A percentile compares a stretch with the other conserved stretches of the same genome.
Evolutionary conservation across 2,888 invertebrate genomes (phyloP).

Genomic region (Acholoe squamosa): DNA sequence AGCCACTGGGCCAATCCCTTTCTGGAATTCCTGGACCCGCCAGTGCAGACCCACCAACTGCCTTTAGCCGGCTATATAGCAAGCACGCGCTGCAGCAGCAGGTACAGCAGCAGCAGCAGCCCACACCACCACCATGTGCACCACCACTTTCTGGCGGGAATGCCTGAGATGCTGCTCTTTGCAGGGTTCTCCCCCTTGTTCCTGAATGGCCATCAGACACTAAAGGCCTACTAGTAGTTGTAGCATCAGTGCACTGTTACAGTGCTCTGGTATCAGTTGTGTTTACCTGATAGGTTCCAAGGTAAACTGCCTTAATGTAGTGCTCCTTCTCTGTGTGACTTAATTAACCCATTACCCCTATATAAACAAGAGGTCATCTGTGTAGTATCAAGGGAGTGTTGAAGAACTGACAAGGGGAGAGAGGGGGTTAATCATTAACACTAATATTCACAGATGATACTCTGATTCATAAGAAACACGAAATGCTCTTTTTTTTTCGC

Average conservation of each 20-base stretch:
- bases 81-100: not conserved
- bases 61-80: not conserved
- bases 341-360: too few species aligned
- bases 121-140: not conserved
- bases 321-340: too few species aligned
- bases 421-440: too few species aligned
- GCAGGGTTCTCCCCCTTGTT: conserved; percentile 4
- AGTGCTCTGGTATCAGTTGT: not conserved
- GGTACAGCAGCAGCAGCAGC: not conserved
- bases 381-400: too few species aligned
- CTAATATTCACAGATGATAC: too few species aligned
- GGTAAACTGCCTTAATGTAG: too few species aligned
- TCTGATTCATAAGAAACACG: too few species aligned
- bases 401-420: too few species aligned
- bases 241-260: not conserved
- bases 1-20: not conserved
- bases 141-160: not conserved
- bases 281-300: not conserved
- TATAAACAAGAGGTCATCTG: too few species aligned
- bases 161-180: not conserved
- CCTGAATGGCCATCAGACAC: too few species aligned
- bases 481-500: too few species aligned
- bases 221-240: too few species aligned
- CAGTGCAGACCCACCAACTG: not conserved
- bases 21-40: not conserved